Conservation (phyloP, 2,888 invertebrate species). For the Amphipoea lucens region DNA sequence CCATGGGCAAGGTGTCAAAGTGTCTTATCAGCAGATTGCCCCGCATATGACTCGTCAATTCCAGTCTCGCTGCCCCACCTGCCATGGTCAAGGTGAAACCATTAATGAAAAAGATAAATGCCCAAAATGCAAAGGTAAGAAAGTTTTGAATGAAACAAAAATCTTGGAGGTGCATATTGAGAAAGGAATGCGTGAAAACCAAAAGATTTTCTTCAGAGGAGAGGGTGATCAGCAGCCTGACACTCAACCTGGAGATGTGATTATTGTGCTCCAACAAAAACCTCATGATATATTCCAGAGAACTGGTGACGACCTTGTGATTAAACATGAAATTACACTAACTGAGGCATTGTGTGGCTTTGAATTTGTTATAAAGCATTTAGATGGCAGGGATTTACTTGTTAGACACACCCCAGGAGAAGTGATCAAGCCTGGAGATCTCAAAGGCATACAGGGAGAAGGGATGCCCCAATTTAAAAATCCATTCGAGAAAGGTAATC, state of each 20-base stretch:
- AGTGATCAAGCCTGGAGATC: conserved; percentile 95
- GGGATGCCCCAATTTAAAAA: conserved; percentile 97
- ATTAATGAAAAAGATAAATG: conserved; percentile 96
- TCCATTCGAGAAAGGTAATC: conserved; percentile 96
- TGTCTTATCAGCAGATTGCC: conserved; percentile 92
- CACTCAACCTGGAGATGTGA: conserved; percentile 96
- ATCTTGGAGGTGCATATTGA: conserved; percentile 96
- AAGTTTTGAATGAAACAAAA: conserved; percentile 95
- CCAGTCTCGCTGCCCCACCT: conserved; percentile 91
- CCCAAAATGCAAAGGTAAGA: conserved; percentile 94
- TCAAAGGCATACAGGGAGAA: conserved; percentile 94
- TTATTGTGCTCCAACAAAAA: conserved; percentile 95
- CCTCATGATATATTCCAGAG: conserved; percentile 95
- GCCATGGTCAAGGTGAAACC: conserved; percentile 93
- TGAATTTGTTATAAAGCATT: conserved; percentile 95
- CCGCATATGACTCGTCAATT: conserved; percentile 92
- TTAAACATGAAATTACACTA: conserved; percentile 94
- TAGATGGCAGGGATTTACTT: conserved; percentile 96
- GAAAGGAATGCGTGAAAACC: conserved; percentile 96
- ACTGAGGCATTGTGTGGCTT: conserved; percentile 98
- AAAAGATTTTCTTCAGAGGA: conserved; percentile 95
- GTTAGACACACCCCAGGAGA: conserved; percentile 94
- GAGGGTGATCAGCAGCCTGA: conserved; percentile 98
- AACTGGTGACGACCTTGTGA: conserved; percentile 93
- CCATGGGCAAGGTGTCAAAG: conserved; percentile 94